A percentile compares a stretch with the other conserved stretches of the same genome.
Conservation (phyloP, 2,113 vertebrate genomes). For the Acrocephalus arundinaceus region DNA sequence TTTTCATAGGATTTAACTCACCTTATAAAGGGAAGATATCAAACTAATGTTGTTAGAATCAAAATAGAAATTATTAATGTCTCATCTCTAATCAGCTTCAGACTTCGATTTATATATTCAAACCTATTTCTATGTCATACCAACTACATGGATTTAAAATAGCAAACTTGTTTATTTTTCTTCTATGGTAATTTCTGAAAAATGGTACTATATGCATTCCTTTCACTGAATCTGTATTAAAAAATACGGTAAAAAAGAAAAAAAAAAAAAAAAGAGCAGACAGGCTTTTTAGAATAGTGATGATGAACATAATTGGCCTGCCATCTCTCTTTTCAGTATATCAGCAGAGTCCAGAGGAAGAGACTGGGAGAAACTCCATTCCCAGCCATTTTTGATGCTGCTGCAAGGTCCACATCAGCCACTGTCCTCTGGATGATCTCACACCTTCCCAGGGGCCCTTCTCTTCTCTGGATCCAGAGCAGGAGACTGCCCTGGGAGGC, state of each 20-base stretch:
- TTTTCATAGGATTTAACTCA: neutral
- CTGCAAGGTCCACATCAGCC: neutral
- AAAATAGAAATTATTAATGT: neutral
- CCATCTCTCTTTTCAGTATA: neutral
- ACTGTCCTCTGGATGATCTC: neutral
- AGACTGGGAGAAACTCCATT: neutral
- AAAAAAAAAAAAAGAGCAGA: neutral
- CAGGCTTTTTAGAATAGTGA: neutral
- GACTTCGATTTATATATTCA: neutral
- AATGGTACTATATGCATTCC: fast-evolving
- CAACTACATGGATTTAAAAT: neutral
- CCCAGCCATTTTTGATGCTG: fast-evolving
- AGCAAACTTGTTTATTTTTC: neutral
- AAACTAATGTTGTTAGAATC: neutral
- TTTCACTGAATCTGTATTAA: neutral
- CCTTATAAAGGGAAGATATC: neutral
- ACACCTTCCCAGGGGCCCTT: neutral
- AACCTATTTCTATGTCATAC: neutral
- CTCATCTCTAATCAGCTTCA: neutral
- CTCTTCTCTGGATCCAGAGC: neutral
- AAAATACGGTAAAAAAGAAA: neutral
- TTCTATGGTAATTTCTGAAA: neutral
- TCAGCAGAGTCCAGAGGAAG: neutral
- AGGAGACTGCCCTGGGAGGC: neutral
- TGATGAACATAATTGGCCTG: neutral